A percentile compares a stretch with the other conserved stretches of the same genome.
These are phyloP conservation scores for Steinernema khuongi DNA, from an alignment of 1,140 invertebrate genomes.

Conservation along the genomic window DNA sequence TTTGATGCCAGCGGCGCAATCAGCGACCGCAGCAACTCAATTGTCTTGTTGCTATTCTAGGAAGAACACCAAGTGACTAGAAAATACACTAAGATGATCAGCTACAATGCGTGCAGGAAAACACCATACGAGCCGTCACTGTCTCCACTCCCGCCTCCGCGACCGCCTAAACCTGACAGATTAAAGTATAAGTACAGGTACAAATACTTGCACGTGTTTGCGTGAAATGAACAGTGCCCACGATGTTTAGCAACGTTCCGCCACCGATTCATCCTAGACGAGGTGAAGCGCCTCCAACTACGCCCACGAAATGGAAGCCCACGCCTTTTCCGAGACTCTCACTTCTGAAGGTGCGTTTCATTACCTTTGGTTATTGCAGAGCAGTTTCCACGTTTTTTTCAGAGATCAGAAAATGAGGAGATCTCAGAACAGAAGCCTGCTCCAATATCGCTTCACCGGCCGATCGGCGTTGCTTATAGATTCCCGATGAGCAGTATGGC, in stretches of 20 bases:
- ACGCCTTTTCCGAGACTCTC: not conserved
- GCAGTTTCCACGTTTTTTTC: not conserved
- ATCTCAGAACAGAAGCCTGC: not conserved
- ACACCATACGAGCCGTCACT: not conserved
- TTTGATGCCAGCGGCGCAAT: not conserved
- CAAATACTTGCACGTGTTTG: not conserved
- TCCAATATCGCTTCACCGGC: not conserved
- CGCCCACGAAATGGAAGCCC: not conserved
- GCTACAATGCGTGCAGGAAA: not conserved
- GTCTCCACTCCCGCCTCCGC: not conserved
- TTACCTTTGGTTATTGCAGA: not conserved
- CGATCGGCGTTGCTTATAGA: not conserved
- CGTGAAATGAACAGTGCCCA: not conserved
- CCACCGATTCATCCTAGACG: constrained; percentile 5
- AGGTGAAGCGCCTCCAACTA: not conserved
- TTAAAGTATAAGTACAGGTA: constrained; percentile 5
- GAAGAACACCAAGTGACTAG: not conserved
- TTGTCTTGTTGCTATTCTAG: not conserved
- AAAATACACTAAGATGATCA: not conserved
- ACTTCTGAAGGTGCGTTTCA: not conserved
- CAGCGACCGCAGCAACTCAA: not conserved
- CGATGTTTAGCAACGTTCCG: not conserved
- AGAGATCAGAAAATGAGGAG: not conserved
- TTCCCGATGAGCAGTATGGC: not conserved
- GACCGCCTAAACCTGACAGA: not conserved